Percentiles rank a stretch among this genome's conserved stretches.
phyloP scores from a whole-genome alignment of 64 coral and sea anemone genomes.

The Porites lutea region DNA sequence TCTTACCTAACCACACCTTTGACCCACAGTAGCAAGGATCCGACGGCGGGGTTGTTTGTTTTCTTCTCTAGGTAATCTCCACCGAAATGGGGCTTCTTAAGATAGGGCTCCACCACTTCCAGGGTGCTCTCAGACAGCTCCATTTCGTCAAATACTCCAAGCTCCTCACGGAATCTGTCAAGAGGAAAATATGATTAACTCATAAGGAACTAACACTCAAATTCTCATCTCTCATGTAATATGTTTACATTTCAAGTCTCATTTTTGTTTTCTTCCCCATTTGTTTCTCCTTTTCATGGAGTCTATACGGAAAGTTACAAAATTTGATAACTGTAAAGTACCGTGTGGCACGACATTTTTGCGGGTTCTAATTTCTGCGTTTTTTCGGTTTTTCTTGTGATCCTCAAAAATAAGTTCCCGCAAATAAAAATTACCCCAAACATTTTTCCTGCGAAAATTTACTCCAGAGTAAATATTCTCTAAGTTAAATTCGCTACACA shows the following conservation, averaged over 20 bases:
- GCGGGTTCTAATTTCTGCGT: too few species aligned
- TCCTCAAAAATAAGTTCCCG: too few species aligned
- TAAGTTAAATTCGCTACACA: too few species aligned
- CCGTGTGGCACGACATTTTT: too few species aligned
- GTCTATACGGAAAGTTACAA: too few species aligned
- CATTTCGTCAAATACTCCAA: conserved; percentile 86
- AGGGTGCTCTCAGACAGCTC: conserved; percentile 86
- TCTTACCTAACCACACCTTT: conserved; percentile 88
- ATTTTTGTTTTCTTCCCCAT: too few species aligned
- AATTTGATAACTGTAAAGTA: too few species aligned
- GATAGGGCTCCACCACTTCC: conserved; percentile 90
- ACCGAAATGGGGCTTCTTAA: conserved; percentile 92
- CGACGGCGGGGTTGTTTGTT: conserved; percentile 91
- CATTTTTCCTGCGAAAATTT: too few species aligned
- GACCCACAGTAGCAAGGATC: conserved; percentile 89
- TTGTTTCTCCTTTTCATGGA: too few species aligned
- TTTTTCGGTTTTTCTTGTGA: too few species aligned
- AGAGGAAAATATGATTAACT: not conserved
- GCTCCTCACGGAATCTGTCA: conserved; percentile 92
- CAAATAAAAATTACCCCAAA: too few species aligned
- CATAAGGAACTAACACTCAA: not conserved
- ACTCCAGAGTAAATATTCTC: too few species aligned
- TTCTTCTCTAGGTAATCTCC: conserved; percentile 88
- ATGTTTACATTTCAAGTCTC: not conserved
- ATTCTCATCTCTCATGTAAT: not conserved